Evolutionary conservation across 1,140 invertebrate species (phyloP).

Genomic region (Rhyzopertha dominica): DNA sequence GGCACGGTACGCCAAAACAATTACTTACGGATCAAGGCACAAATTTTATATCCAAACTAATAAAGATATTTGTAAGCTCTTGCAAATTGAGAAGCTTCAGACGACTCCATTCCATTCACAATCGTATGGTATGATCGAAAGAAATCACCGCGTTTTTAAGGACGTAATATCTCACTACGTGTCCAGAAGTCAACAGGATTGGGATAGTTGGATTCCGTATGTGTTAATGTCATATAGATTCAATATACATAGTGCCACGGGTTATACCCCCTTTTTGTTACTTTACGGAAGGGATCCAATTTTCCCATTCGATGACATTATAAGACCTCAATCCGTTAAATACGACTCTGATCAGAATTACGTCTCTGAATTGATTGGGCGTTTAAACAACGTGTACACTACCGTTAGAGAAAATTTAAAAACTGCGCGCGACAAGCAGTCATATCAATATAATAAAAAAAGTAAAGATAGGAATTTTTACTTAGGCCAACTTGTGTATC

Average conservation of each 20-base stretch:
- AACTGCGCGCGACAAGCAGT: too few relatives aligned
- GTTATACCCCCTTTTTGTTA: conserved; percentile 25
- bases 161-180: conserved; percentile 21
- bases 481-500: too few relatives aligned
- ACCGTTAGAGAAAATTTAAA: too few relatives aligned
- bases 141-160: conserved; percentile 22
- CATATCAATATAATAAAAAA: too few relatives aligned
- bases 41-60: conserved; percentile 31
- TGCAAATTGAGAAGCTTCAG: conserved; percentile 33
- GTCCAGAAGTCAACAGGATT: conserved; percentile 28
- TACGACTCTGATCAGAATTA: conserved; percentile 19
- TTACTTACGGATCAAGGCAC: conserved; percentile 36
- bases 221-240: conserved; percentile 21
- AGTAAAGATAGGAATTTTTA: too few relatives aligned
- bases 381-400: too few relatives aligned
- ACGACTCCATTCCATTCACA: conserved; percentile 33
- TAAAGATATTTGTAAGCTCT: conserved; percentile 28
- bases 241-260: conserved; percentile 33
- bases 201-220: conserved; percentile 36
- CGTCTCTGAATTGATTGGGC: conserved; percentile 20
- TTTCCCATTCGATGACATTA: conserved; percentile 20
- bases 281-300: conserved; percentile 20
- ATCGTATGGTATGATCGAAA: conserved; percentile 24
- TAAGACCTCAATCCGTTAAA: conserved; percentile 13
- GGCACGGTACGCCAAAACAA: conserved; percentile 30